A percentile compares a stretch with the other conserved stretches of the same genome.
Conservation (phyloP, 2,113 vertebrate species). For the Oplegnathus fasciatus region DNA sequence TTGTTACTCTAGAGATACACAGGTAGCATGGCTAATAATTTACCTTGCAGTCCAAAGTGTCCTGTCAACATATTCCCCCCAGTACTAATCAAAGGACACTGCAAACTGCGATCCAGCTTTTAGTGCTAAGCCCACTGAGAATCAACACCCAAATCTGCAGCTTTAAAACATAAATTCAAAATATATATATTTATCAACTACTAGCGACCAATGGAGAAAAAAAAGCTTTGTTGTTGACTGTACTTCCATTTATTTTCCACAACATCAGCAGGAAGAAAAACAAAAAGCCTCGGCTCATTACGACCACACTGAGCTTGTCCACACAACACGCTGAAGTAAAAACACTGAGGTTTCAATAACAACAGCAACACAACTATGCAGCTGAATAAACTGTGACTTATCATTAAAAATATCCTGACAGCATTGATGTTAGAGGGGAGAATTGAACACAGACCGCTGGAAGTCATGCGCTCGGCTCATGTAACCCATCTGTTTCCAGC, state of each 20-base stretch:
- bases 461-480: not conserved
- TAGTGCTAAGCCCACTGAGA: not conserved
- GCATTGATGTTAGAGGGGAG: not conserved
- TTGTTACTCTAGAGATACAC: too few relatives aligned
- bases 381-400: not conserved
- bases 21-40: too few relatives aligned
- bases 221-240: not conserved
- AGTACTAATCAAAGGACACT: too few relatives aligned
- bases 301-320: not conserved
- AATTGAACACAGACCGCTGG: constrained; percentile 14
- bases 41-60: too few relatives aligned
- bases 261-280: constrained; percentile 21
- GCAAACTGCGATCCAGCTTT: not conserved
- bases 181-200: not conserved
- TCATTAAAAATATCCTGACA: not conserved
- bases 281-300: not conserved
- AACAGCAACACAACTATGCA: constrained; percentile 3
- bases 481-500: constrained; percentile 26
- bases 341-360: constrained; percentile 16
- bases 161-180: not conserved
- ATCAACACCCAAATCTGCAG: not conserved
- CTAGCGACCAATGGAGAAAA: not conserved
- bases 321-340: not conserved
- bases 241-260: not conserved
- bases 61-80: too few relatives aligned